Base-by-base conservation (phyloP, 1,140 invertebrate genomes). In the Chelonus insularis region DNA sequence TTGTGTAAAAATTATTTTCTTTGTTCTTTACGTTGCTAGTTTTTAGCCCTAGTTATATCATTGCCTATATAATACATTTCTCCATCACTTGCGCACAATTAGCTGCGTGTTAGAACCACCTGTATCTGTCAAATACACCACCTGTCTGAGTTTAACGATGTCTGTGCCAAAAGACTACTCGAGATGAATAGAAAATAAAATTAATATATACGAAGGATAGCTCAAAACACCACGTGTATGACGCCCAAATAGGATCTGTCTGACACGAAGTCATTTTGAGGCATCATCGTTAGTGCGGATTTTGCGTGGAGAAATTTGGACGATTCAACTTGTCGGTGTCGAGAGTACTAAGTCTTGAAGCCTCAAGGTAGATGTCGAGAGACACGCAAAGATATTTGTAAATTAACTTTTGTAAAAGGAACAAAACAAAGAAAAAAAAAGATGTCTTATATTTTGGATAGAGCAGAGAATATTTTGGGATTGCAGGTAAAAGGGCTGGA, bases 271-370 rank as follows among this genome's bases (percentile, higher is more conserved):
- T 43, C 8, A 18, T 43, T 43, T 43, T 18, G 14, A 16, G 25
- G 7, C 3, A 7, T 18, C 41, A 43, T 43, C 41, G 41, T 43
- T 43, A 43, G 41, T 43, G 18, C 14, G 7, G 16, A 43, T 43
- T 29, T 43, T 43, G 9, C 12, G 5, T 56, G 45, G 37, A 47
- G 14, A 36, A 60, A 63, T 60, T 66, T 60, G n/a, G 76, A 78
- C 76, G 76, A 79, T 79, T 81, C 77, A 80, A 81, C 79, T 81
- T 80, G 73, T 67, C 71, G 66, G 64, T 65, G 57, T 51, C 59
- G 67, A 70, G 72, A 14, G 36, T 72, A 71, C n/a, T 76, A 70
- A 74, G 75, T 72, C 69, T 65, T 37, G 50, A 4, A 6, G 51
- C 59, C 41, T 21, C 25, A 18, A 34, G 51, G 51, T 50, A 36